Evolutionary conservation across 2,888 invertebrate species (phyloP).

Genomic region (Drosophila tripunctata): DNA sequence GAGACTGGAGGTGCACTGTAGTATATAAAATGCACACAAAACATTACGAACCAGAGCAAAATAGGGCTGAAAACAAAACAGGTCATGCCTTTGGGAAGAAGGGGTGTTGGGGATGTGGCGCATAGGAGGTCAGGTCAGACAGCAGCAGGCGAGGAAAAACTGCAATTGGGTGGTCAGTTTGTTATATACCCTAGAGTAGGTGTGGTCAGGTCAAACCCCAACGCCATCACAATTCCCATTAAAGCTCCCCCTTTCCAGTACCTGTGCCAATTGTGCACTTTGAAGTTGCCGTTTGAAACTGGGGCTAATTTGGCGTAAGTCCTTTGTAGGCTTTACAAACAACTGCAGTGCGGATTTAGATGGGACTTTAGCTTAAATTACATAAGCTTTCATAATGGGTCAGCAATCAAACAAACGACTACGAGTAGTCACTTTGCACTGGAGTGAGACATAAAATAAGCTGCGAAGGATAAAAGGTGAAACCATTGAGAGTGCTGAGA

Average conservation of each 20-base stretch:
- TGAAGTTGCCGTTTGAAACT: conserved; percentile 66
- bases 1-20: too few relatives aligned
- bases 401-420: conserved; percentile 39
- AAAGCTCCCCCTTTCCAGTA: conserved; percentile 1
- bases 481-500: not conserved
- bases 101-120: not conserved
- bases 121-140: conserved; percentile 12
- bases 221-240: conserved; percentile 18
- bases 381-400: conserved; percentile 30
- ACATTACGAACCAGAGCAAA: conserved; percentile 5
- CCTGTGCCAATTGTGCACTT: conserved; percentile 48
- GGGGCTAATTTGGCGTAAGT: conserved; percentile 65
- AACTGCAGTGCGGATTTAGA: conserved; percentile 46
- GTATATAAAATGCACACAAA: not conserved
- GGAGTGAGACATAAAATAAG: not conserved
- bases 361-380: conserved; percentile 29
- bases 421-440: not conserved
- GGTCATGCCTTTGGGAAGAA: conserved; percentile 12
- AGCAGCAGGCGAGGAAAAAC: conserved; percentile 14
- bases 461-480: not conserved
- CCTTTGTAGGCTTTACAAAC: conserved; percentile 34
- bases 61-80: conserved; percentile 42
- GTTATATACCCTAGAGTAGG: not conserved
- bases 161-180: conserved; percentile 27
- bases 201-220: conserved; percentile 13